Evolutionary conservation across 2,797 vertebrate genomes (phyloP).

Genomic region (Acipenser transmontanus): DNA sequence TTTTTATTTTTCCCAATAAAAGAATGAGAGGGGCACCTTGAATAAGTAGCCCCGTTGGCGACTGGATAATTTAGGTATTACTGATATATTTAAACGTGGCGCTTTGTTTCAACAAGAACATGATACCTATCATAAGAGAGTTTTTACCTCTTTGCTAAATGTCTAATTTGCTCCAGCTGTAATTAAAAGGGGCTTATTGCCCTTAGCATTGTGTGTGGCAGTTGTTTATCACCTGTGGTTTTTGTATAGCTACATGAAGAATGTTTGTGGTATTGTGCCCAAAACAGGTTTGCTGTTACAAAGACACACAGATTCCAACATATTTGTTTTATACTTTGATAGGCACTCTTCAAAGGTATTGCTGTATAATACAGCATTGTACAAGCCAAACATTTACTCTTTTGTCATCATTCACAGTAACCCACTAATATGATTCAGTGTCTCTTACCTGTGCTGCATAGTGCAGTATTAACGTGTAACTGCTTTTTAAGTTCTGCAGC

Average conservation of each 20-base stretch:
- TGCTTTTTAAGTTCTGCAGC: too few relatives aligned
- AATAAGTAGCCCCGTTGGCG: too few relatives aligned
- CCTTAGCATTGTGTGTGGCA: neutral
- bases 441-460: too few relatives aligned
- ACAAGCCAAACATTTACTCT: neutral
- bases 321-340: neutral
- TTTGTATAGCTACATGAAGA: constrained; percentile 12
- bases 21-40: too few relatives aligned
- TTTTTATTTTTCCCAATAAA: too few relatives aligned
- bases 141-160: too few relatives aligned
- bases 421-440: neutral
- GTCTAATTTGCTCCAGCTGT: neutral
- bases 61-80: too few relatives aligned
- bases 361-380: neutral
- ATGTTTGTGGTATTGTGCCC: constrained; percentile 34
- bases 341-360: neutral
- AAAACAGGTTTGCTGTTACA: constrained; percentile 26
- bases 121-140: too few relatives aligned
- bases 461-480: too few relatives aligned
- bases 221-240: constrained; percentile 19
- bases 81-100: too few relatives aligned
- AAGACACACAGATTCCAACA: neutral
- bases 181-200: neutral
- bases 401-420: neutral
- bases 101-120: too few relatives aligned